Base-by-base conservation (phyloP, 2,888 invertebrate genomes). In the Heteropelma amictum region DNA sequence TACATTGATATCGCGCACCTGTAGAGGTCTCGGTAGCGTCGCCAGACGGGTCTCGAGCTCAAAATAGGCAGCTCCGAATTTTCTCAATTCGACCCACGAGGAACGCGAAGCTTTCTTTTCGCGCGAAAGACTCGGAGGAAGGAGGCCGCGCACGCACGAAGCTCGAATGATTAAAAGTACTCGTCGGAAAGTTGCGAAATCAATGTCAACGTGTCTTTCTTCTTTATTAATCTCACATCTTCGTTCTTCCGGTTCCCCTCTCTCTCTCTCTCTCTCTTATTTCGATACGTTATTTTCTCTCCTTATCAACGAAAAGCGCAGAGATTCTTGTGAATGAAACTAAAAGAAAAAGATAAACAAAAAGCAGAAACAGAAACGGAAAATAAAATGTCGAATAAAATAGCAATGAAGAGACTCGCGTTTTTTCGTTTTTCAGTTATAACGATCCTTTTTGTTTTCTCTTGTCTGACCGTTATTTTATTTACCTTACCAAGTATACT, bases 401-500 rank as follows among this genome's bases (percentile, higher is more conserved):
- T 51, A 56, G 23, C 3, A 40, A 40, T 21, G 33, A 51, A 68
- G 47, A 49, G 53, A 61, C 35, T 19, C 56, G 47, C 76, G 30
- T 30, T 23, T 3, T 45, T 42, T 60, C n/a, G n/a, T 69, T 38
- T 60, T 35, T 64, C 49, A 51, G 40, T 61, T n/a, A 40, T 38
- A 42, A 45, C 49, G 49, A n/a, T 61, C 38, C 53, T 71, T 42
- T 56, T 26, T 14, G 28, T 10, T 23, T 40, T 65, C 54, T 30
- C 21, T 45, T 42, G n/a, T 33, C 2, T 56, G 60, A 61, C 65
- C 42, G 51, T 80, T 67, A 76, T 79, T 85, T 88, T 88, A 88
- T 88, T 88, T 79, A 81, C 70, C 83, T 87, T 84, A 86, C 81
- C 84, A 85, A 85, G 82, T 84, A 73, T 74, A 84, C 83, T 87